Base-by-base conservation (phyloP, 2,888 invertebrate genomes). In the Agrochola litura region DNA sequence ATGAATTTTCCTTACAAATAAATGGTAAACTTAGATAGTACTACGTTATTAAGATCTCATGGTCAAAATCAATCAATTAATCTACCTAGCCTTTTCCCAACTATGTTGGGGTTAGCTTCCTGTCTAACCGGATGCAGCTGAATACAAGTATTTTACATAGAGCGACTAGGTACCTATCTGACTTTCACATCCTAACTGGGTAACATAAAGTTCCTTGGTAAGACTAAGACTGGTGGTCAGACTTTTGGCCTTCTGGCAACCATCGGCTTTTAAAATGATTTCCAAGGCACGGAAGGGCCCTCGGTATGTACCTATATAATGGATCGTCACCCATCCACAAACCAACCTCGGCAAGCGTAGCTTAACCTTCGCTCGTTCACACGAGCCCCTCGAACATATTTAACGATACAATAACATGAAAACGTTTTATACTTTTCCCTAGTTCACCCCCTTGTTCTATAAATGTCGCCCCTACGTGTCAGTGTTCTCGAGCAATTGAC, bases 381-480 rank as follows among this genome's bases (percentile, higher is more conserved):
- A n/a, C 6, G n/a, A 56, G n/a, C 2, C 19, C 37, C 37, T n/a
- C 19, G 10, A 58, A 58, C 22, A 6, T 46, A 19, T 54, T 16
- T 6, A 58, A 37, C 37, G 58, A 14, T 52, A 70, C 37, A 58
- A 78, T 74, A 81, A 69, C 63, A 73, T 76, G 6, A 41, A 54
- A 76, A 73, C 60, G 52, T 76, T 77, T 63, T 66, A 67, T 61
- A 73, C 66, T 77, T 79, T 71, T 70, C 61, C 58, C 60, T 77
- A 54, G 49, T 58, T 75, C 46, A 66, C 71, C 85, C 90, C 86
- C 83, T 89, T 89, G 90, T 91, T 89, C 92, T 91, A 91, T 91
- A 90, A 90, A 91, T 88, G 89, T 85, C 81, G 49, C 85, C 88
- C 84, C 82, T 81, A 76, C 84, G 77, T 85, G 86, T 85, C 78